Evolutionary conservation across 2,797 vertebrate genomes (phyloP), one percentile per base, ranked within the genome.

Genomic region (Rhinoraja longicauda): DNA sequence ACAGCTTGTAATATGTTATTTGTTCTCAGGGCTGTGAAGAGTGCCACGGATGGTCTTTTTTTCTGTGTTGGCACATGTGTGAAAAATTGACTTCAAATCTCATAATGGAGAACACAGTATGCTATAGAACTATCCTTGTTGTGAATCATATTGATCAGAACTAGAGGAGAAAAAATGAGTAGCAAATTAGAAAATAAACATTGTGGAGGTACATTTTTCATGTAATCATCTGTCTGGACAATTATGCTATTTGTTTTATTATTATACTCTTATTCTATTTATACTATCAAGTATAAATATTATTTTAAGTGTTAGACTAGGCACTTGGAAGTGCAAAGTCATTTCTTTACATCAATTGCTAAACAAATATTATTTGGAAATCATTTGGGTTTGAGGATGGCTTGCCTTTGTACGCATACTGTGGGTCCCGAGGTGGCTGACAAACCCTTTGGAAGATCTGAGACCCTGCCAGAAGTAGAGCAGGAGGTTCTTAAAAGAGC

Each of bases 181-280:
- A 88, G 84, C n/a, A 67, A 88, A 88, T 88, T 67, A 45, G n/a
- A 88, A 67, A 62, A 67, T 67, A 88, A 88, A 36, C 67, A 67
- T 67, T 88, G 59, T 36, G 64, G 67, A 67, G 62, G 19, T 67
- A 19, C 39, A 88, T 17, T 9, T 67, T 53, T 6, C 21, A 67
- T 32, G n/a, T 67, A 13, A 19, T 36, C 84, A 67, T 62, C 57
- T 62, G 29, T 1, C 15, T 64, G 39, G 17, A 67, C 39, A 36
- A 88, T 88, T 88, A 36, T 67, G 32, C 32, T 88, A 53, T 53
- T 3, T 53, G 45, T 5, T 53, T 53, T 53, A 53, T 53, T 53
- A 53, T 45, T 53, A 53, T 53, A 53, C 45, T 53, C 53, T 53
- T 53, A 53, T 53, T 53, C 4, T 5, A 5, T 53, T 53, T 53